A percentile compares a stretch with the other conserved stretches of the same genome.
phyloP scores from a whole-genome alignment of 2,113 vertebrate species.

The Scopus umbretta region DNA sequence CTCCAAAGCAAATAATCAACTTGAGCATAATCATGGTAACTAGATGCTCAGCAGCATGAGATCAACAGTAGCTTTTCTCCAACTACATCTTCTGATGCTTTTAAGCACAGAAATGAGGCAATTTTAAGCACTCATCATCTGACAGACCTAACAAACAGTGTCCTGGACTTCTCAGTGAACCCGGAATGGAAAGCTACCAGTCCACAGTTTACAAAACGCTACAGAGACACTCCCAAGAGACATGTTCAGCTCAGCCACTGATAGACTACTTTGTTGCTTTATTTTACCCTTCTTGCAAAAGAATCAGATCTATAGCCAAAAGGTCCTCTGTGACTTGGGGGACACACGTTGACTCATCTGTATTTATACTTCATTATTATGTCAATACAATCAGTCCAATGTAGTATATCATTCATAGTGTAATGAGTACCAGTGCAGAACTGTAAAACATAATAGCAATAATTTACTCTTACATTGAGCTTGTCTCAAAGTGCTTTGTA shows the following conservation, averaged over 20 bases:
- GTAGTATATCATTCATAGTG: background rate
- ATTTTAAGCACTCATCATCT: background rate
- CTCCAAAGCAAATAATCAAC: background rate
- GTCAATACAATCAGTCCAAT: background rate
- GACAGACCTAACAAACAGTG: background rate
- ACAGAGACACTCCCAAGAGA: background rate
- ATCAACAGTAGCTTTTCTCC: background rate
- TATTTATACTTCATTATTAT: background rate
- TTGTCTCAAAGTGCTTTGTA: background rate
- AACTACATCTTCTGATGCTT: background rate
- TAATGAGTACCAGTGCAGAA: background rate
- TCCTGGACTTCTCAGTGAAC: background rate
- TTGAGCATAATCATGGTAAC: background rate
- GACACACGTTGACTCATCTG: background rate
- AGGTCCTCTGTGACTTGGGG: background rate
- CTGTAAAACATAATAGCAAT: background rate
- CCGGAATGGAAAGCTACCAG: background rate
- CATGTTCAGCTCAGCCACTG: background rate
- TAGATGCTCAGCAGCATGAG: background rate
- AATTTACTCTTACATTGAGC: background rate
- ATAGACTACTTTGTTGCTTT: background rate
- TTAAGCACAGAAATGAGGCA: background rate
- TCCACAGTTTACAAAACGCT: background rate
- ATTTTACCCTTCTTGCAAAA: background rate
- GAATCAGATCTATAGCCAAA: background rate